Conservation (phyloP, 2,113 vertebrate genomes). For the Atrichornis clamosus region DNA sequence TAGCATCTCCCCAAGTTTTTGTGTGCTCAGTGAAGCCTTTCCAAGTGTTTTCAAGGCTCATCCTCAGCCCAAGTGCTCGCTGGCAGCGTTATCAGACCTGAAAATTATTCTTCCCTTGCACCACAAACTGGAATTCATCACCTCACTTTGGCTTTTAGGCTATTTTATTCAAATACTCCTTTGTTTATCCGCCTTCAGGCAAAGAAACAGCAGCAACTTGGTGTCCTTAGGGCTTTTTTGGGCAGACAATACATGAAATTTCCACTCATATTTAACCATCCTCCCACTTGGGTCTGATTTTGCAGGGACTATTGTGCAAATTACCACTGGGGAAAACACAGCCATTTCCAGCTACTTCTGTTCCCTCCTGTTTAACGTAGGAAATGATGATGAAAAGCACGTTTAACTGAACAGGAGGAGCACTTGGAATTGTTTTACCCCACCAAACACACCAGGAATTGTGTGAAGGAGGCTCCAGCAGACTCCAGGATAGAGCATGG, state of each 20-base stretch:
- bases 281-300: background rate
- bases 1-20: background rate
- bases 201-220: background rate
- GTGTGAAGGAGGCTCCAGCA: background rate
- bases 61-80: background rate
- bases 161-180: background rate
- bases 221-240: background rate
- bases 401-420: background rate
- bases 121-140: background rate
- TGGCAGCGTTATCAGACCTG: fast-evolving
- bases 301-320: background rate
- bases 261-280: background rate
- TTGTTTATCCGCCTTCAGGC: background rate
- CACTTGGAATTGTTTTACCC: background rate
- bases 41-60: background rate
- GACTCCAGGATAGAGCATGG: background rate
- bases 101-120: background rate
- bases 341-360: background rate
- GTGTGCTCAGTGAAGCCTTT: background rate
- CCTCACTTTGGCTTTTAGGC: background rate
- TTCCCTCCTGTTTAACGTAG: fast-evolving
- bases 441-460: background rate
- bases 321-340: fast-evolving
- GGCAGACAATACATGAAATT: background rate
- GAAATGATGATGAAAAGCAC: background rate